A percentile compares a stretch with the other conserved stretches of the same genome.
These are phyloP conservation scores for Apis florea DNA, from an alignment of 1,140 invertebrate species.

Conservation along the genomic window DNA sequence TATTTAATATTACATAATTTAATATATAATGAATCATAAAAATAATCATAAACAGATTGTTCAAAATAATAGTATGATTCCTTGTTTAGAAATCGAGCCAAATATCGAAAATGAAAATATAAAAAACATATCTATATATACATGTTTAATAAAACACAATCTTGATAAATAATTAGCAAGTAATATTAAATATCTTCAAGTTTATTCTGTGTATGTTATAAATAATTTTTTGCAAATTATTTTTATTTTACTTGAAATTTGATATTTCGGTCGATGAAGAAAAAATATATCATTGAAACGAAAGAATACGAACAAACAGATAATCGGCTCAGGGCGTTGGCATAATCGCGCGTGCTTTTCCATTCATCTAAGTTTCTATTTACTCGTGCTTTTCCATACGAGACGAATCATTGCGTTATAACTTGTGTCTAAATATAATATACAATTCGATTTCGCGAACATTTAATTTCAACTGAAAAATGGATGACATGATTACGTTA, in stretches of 20 bases:
- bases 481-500: background rate
- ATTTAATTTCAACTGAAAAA: background rate
- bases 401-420: background rate
- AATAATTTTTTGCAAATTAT: background rate
- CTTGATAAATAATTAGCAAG: background rate
- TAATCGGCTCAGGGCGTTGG: background rate
- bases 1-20: no score
- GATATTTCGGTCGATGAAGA: no score
- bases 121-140: background rate
- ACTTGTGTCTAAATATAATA: no score
- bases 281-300: background rate
- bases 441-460: no score
- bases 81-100: background rate
- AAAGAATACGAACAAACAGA: no score
- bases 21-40: background rate
- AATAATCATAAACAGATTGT: background rate
- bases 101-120: background rate
- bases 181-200: background rate
- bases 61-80: background rate
- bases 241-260: background rate
- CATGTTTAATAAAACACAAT: background rate
- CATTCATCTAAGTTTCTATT: background rate
- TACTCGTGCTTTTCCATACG: background rate
- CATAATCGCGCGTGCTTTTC: slow-evolving; percentile 5
- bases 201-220: background rate